Evolutionary conservation across 1,140 invertebrate species (phyloP), one percentile per base, ranked within the genome.

Genomic region (Lasaia peninsularis): DNA sequence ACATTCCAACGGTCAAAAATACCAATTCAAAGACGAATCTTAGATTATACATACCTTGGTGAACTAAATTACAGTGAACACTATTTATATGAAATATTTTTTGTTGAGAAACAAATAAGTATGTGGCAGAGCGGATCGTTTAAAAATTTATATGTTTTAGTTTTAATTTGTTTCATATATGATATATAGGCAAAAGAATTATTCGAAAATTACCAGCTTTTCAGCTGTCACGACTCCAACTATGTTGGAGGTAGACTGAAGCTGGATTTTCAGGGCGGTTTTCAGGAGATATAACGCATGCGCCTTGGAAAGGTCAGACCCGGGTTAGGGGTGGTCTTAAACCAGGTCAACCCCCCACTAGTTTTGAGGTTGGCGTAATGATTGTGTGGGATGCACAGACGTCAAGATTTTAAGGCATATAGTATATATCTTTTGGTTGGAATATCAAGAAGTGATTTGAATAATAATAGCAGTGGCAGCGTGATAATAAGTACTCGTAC

Each of bases 51-150:
- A 37, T n/a, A 61, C 34, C 53, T 60, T 57, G 16, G 14, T n/a
- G 16, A 33, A 37, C 35, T 31, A 51, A 48, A 24, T 48, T 35
- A 35, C 9, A 57, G 50, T 65, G 0, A 67, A 31, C 73, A 86
- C 85, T 88, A 86, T 62, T 86, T 88, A 53, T 88, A 88, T 3
- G 78, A 83, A 56, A 88, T 86, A 64, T 88, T 88, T 73, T 88
- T 88, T 0, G 85, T 88, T 21, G 85, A 86, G 59, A 88, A 88
- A 69, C 80, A 75, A 33, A 86, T 88, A 12, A 83, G 50, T 69
- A 83, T 79, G 54, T 88, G 78, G 18, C 70, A 67, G 37, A 73
- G 55, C n/a, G 73, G 73, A 54, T 85, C 79, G 72, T 77, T 73
- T 18, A 70, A 65, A 34, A 72, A 77, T 62, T 69, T 59, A 53